Evolutionary conservation across 2,797 vertebrate species (phyloP), one percentile per base, ranked within the genome.

Genomic region (Pempheris klunzingeri): DNA sequence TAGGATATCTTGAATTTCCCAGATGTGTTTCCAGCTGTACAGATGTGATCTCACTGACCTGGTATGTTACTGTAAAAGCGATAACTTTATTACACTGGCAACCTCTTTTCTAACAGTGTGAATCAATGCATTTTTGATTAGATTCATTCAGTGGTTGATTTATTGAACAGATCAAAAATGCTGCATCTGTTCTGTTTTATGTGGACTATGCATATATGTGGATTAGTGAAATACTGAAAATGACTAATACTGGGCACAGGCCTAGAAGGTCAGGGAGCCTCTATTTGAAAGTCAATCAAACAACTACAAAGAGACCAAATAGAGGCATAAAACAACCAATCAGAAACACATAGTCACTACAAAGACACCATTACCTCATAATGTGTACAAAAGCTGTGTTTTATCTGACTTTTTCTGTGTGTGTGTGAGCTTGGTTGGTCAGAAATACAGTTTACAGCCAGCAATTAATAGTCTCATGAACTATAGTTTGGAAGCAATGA

Each of bases 11-110:
- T 61, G 13, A 26, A 32, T 47, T 65, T 78, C 43, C 54, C 57
- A 54, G 34, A 70, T 22, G 71, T 46, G 41, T 54, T 61, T 65
- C 65, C 67, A 77, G 74, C 77, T 78, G 80, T 26, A 28, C 36
- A 46, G 65, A 77, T 61, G 34, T 2, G 46, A 71, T 62, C 54
- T 43, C 49, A 53, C 26, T 4, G 43, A 39, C 6, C 58, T 38
- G 22, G n/a, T 52, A 66, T 60, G 58, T 72, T 49, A 36, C 53
- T 36, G 49, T 41, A 14, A 30, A 22, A 13, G 20, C 1, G 24
- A 4, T 47, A 55, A 55, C 36, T 30, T 49, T 5, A 67, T 43
- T 57, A 34, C 54, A 17, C 47, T 60, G 47, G 22, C 60, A 20
- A 38, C 15, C 22, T 5, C 22, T 44, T 54, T 32, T 43, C 32